Evolutionary conservation across 2,888 invertebrate species (phyloP).

Genomic region (Petrolisthes manimaculis): DNA sequence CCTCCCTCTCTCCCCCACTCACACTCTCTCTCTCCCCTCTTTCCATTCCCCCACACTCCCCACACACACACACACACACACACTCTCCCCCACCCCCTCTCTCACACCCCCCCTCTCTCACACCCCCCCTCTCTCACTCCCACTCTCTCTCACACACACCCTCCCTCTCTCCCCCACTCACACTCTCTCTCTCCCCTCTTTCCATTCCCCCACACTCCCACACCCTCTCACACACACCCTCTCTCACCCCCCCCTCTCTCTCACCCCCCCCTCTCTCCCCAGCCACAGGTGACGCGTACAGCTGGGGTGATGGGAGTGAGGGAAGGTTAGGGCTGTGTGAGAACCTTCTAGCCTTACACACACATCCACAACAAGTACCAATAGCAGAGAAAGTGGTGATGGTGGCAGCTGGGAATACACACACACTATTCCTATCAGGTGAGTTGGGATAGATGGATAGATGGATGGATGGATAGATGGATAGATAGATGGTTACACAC

Average conservation of each 20-base stretch:
- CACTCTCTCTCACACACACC: no score
- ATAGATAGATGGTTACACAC: not conserved
- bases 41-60: no score
- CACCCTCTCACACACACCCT: no score
- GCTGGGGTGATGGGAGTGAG: slow-evolving; percentile 51
- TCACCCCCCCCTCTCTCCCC: not conserved
- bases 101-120: no score
- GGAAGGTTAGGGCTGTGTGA: slow-evolving; percentile 48
- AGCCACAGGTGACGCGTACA: slow-evolving; percentile 33
- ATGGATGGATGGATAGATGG: not conserved
- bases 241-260: not conserved
- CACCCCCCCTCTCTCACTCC: no score
- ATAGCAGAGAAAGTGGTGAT: slow-evolving; percentile 44
- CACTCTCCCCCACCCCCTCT: no score
- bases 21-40: no score
- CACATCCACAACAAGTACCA: slow-evolving; percentile 46
- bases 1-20: no score
- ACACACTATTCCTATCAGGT: slow-evolving; percentile 63
- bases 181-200: not conserved
- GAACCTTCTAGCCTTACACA: slow-evolving; percentile 30
- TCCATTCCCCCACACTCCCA: not conserved
- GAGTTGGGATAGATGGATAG: not conserved
- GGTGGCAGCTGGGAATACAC: slow-evolving; percentile 61
- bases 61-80: no score
- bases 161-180: no score